Evolutionary conservation across 37 sponge, comb jelly and placozoan species (phyloP).

Genomic region (Haliclona indistincta): DNA sequence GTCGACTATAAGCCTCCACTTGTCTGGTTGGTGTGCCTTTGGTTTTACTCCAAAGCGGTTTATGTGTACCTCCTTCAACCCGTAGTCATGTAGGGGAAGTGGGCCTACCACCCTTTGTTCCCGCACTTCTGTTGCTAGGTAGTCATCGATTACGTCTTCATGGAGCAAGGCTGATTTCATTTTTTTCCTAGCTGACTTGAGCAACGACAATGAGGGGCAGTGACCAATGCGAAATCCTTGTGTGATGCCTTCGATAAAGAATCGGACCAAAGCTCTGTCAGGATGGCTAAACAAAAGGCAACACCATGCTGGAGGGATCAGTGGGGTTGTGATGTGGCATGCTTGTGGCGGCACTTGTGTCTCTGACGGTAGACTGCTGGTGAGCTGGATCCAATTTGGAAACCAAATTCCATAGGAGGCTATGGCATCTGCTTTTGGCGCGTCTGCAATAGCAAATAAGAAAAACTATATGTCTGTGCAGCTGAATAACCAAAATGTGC

Average conservation of each 20-base stretch:
- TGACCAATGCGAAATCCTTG: constrained; percentile 2
- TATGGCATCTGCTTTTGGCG: no score
- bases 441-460: no score
- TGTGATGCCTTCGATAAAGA: constrained; percentile 1
- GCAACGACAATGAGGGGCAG: background rate
- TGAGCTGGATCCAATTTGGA: no score
- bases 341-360: background rate
- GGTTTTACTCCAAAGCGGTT: constrained; percentile 31
- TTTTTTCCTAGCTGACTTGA: constrained; percentile 21
- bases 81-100: background rate
- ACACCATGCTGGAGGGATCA: background rate
- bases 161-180: background rate
- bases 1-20: constrained; percentile 30
- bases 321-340: constrained; percentile 1
- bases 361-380: no score
- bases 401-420: no score
- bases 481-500: no score
- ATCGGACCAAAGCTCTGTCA: constrained; percentile 6
- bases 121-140: background rate
- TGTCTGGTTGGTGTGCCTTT: constrained; percentile 3
- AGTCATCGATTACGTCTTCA: background rate
- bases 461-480: no score
- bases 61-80: background rate
- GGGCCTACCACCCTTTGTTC: background rate
- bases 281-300: background rate